A percentile compares a stretch with the other conserved stretches of the same genome.
These are phyloP conservation scores for Hydropsyche tenuis DNA, from an alignment of 1,140 invertebrate genomes.

Conservation along the genomic window DNA sequence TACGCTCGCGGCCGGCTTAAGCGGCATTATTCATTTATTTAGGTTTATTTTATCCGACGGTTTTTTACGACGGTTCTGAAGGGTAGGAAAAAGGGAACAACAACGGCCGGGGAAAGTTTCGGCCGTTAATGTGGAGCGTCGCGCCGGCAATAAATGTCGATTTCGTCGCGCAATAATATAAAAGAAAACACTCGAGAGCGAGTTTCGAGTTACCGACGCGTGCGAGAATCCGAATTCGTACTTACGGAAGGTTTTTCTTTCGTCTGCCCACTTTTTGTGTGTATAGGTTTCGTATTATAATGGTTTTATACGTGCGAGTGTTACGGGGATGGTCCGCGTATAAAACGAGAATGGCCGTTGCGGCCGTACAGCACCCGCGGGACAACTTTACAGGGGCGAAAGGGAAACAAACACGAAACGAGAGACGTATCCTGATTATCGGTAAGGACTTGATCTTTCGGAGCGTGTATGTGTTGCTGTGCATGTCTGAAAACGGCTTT, in stretches of 20 bases:
- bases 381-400: conserved; percentile 23
- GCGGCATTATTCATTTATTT: not conserved
- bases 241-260: too few species aligned
- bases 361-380: conserved; percentile 16
- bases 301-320: too few species aligned
- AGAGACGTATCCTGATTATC: conserved; percentile 6
- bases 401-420: conserved; percentile 20
- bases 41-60: conserved; percentile 1
- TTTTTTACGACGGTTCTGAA: not conserved
- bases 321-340: too few species aligned
- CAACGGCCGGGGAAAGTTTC: not conserved
- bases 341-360: conserved; percentile 14
- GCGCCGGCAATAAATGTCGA: conserved; percentile 8
- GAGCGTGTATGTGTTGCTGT: too few species aligned
- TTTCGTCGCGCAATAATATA: not conserved
- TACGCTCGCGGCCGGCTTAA: not conserved
- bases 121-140: not conserved
- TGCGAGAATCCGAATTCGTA: too few species aligned
- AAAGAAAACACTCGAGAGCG: not conserved
- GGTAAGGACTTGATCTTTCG: not conserved
- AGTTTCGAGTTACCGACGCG: too few species aligned
- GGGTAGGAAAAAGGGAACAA: not conserved
- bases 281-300: too few species aligned
- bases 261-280: too few species aligned
- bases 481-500: too few species aligned